Conservation (phyloP, 2,797 vertebrate species). For the Yasuhikotakia modesta region DNA sequence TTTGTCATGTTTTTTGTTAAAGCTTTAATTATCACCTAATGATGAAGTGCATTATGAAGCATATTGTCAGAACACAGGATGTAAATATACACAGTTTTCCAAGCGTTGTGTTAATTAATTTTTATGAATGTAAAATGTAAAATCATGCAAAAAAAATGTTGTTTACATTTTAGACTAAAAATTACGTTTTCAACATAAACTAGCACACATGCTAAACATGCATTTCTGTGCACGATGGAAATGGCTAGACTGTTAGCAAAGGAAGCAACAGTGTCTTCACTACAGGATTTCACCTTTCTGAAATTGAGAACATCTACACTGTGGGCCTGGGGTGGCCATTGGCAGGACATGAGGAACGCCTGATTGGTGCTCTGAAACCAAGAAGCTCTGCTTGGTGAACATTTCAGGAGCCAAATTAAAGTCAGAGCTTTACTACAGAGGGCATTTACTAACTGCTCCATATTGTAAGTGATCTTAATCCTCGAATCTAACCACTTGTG, state of each 20-base stretch:
- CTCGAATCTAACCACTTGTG: conserved; percentile 55
- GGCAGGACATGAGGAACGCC: conserved; percentile 10
- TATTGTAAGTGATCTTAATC: conserved; percentile 59
- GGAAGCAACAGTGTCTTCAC: conserved; percentile 64
- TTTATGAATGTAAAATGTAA: too few species aligned
- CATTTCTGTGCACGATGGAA: background rate
- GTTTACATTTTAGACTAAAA: too few species aligned
- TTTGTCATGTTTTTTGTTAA: background rate
- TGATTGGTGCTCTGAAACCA: conserved; percentile 30
- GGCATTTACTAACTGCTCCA: conserved; percentile 59
- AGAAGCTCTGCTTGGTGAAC: conserved; percentile 29
- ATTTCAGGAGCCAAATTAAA: conserved; percentile 53
- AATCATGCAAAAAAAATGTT: too few species aligned
- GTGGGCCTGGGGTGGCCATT: conserved; percentile 28
- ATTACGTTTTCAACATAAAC: background rate
- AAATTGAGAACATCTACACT: conserved; percentile 58
- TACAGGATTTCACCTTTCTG: conserved; percentile 46
- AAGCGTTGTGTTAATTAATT: background rate
- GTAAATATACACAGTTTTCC: background rate
- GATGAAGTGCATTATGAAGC: background rate
- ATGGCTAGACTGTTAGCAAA: conserved; percentile 52
- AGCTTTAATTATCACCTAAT: conserved; percentile 1
- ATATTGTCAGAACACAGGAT: background rate
- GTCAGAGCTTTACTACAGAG: conserved; percentile 36
- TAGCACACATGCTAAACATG: background rate